A percentile compares a stretch with the other conserved stretches of the same genome.
These are phyloP conservation scores for Philonicus albiceps DNA, from an alignment of 2,888 invertebrate genomes.

Conservation along the genomic window DNA sequence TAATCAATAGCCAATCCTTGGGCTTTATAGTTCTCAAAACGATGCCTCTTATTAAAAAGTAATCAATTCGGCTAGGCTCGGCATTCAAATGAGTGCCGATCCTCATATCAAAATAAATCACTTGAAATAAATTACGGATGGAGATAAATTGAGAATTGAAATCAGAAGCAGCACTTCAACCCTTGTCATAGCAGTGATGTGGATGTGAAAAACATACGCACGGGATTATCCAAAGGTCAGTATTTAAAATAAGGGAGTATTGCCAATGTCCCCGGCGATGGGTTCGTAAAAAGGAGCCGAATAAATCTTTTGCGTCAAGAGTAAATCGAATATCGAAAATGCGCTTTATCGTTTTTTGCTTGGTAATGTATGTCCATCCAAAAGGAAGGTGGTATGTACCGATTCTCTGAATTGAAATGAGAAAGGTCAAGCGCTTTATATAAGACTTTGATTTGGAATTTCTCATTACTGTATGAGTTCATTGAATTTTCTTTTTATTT, in stretches of 20 bases:
- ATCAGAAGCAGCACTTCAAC: constrained; percentile 9
- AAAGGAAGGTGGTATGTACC: background rate
- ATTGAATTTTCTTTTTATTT: background rate
- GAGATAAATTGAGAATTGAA: constrained; percentile 22
- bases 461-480: background rate
- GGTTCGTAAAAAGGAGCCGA: background rate
- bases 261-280: background rate
- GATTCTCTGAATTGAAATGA: background rate
- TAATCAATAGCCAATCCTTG: background rate
- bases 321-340: background rate
- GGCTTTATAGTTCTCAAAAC: constrained; percentile 4
- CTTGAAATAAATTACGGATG: constrained; percentile 32
- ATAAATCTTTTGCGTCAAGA: background rate
- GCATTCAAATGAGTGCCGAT: constrained; percentile 24
- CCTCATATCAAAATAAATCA: constrained; percentile 34
- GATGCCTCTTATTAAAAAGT: constrained; percentile 28
- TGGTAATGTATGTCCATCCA: background rate
- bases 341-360: background rate
- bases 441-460: background rate
- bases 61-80: constrained; percentile 1
- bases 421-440: background rate
- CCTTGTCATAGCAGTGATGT: constrained; percentile 26
- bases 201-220: constrained; percentile 7
- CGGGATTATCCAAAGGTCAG: background rate
- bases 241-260: background rate